phyloP scores from a whole-genome alignment of 2,888 invertebrate species.

The Alloscopus bannaensis region DNA sequence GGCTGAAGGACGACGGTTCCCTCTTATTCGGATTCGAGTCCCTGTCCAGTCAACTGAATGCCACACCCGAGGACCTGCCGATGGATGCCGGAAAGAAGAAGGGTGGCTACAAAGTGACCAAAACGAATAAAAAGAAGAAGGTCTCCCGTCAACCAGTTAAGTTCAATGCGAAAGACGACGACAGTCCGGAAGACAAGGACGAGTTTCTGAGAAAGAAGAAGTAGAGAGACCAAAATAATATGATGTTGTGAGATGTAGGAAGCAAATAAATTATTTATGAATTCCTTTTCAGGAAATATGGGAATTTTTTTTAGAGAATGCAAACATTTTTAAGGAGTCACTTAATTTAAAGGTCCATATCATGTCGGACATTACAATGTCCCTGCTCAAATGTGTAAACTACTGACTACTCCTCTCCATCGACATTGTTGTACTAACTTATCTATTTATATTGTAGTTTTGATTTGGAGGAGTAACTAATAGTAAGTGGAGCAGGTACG shows the following conservation, averaged over 20 bases:
- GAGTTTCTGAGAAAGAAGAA: conserved; percentile 39
- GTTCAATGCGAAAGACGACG: conserved; percentile 39
- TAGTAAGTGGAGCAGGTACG: no score
- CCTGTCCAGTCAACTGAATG: conserved; percentile 28
- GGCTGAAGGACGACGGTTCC: conserved; percentile 45
- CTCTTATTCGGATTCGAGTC: conserved; percentile 40
- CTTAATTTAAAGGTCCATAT: no score
- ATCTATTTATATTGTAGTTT: conserved; percentile 20
- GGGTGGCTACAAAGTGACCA: conserved; percentile 55
- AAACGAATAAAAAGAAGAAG: conserved; percentile 44
- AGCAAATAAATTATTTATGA: neutral
- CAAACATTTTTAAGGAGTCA: conserved; percentile 54
- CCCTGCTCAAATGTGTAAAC: neutral
- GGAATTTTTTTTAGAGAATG: no score
- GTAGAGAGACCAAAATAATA: conserved; percentile 3
- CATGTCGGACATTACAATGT: no score
- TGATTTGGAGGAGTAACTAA: no score
- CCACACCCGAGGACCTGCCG: conserved; percentile 33
- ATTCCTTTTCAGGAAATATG: neutral
- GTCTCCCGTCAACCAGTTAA: conserved; percentile 11
- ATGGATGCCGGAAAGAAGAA: conserved; percentile 2
- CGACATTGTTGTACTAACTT: no score
- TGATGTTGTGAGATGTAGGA: neutral
- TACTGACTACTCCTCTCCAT: no score
- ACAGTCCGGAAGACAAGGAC: conserved; percentile 61